Evolutionary conservation across 2,797 vertebrate species (phyloP), one percentile per base, ranked within the genome.

Genomic region (Semotilus atromaculatus): DNA sequence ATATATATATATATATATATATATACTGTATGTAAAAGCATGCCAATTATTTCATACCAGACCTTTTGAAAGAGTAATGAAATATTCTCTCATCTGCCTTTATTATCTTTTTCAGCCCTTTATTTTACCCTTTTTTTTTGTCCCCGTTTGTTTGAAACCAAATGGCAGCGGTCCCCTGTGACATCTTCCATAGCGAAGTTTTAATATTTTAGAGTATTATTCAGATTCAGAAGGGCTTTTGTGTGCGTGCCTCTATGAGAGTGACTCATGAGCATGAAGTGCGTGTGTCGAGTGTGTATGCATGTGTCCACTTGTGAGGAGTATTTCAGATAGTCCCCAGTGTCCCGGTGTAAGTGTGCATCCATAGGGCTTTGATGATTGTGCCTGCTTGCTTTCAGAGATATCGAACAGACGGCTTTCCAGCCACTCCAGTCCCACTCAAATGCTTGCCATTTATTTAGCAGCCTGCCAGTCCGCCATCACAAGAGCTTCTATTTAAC

Each of bases 351-450:
- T 77, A 66, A 60, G 31, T 77, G 51, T 88, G 81, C 64, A 75
- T 86, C 55, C 70, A 77, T 18, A 82, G 45, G 82, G 82, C 84
- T 88, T 88, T 88, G 86, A 90, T 88, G 83, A 86, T 73, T 72
- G 83, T 66, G 71, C 81, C 75, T 40, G 62, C 66, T 60, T 55
- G 45, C 45, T 83, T 85, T 83, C 79, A 83, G 82, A 84, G 75
- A 80, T 81, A 73, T 60, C 51, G 84, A 51, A 85, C 76, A 80
- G 62, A 88, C 83, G 84, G 84, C 76, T 80, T 76, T 9, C 84
- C 83, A 90, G 87, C 87, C 76, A 81, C 91, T 92, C 84, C 71
- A 83, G 89, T 62, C 90, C 91, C 92, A 91, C 93, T 91, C 87
- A 83, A 85, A 89, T 89, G 76, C 84, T 53, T 19, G 75, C 85